Conservation (phyloP, 2,797 vertebrate genomes). For the Melanotaenia maccullochi region DNA sequence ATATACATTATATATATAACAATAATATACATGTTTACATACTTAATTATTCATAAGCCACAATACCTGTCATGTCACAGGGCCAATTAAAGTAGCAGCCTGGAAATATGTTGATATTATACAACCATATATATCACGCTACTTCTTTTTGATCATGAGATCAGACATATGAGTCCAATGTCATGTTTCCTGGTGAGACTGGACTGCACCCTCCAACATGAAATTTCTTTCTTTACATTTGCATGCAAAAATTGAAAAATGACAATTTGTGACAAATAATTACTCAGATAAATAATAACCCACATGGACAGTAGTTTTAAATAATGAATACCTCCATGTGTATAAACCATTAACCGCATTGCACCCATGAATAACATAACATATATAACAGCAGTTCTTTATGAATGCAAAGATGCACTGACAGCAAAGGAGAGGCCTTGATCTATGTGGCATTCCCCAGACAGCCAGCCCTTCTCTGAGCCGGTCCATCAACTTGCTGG, state of each 20-base stretch:
- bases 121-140: neutral
- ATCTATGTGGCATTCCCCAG: conserved; percentile 64
- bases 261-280: neutral
- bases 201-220: neutral
- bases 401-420: conserved; percentile 28
- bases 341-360: conserved; percentile 13
- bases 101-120: neutral
- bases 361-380: neutral
- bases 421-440: conserved; percentile 59
- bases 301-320: conserved; percentile 13
- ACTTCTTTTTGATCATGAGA: neutral
- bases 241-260: neutral
- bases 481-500: conserved; percentile 34
- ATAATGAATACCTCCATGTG: conserved; percentile 23
- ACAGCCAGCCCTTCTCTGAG: conserved; percentile 56
- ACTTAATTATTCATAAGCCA: neutral
- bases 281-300: neutral
- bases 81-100: neutral
- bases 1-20: neutral
- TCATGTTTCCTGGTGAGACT: neutral
- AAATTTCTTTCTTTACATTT: neutral
- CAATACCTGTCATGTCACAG: neutral
- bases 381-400: conserved; percentile 15
- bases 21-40: neutral
- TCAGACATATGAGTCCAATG: neutral